Base-by-base conservation (phyloP, 2,797 vertebrate genomes). In the Hyperoplus lanceolatus region DNA sequence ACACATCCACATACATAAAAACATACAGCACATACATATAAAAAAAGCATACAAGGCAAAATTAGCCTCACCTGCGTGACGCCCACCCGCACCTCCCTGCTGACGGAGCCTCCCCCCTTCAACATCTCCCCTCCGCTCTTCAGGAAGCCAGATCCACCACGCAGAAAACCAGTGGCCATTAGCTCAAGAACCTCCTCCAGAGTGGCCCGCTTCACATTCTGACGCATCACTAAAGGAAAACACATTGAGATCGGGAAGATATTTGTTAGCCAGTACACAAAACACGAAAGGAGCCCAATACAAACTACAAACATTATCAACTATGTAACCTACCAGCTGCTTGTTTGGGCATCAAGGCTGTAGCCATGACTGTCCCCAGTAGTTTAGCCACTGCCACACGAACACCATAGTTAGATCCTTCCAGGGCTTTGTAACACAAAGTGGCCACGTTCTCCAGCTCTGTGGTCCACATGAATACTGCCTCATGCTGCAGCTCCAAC, bases 41-140 rank as follows among this genome's bases (percentile, higher is more conserved):
- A 29, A 29, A 29, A 29, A 29, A 29, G 3, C 29, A 3, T 29
- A 29, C 29, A 29, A 29, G 29, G 29, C 29, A 29, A 3, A 29
- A 29, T 29, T 14, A 1, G 16, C 0, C 90, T 90, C 88, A 99
- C 98, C 97, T 99, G 97, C 36, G 98, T 99, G 84, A 99, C 96
- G 48, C 98, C 98, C 91, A 99, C 98, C 94, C 98, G 95, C 81
- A 99, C 98, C 95, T 99, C 98, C 85, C 98, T 96, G 90, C 97
- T 99, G 79, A 99, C 97, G 15, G 98, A 99, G 54, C 94, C 97
- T 71, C 98, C 98, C 0, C 98, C 98, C 93, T 99, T 99, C 68
- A 99, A 91, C 98, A 99, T 99, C 88, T 99, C 98, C 65, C 98
- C 98, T 51, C 98, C 98, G 0, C 98, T 99, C 92, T 98, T 98